These are phyloP conservation scores for Hirtodrosophila trivittata DNA, from an alignment of 2,888 invertebrate genomes.

Conservation along the genomic window DNA sequence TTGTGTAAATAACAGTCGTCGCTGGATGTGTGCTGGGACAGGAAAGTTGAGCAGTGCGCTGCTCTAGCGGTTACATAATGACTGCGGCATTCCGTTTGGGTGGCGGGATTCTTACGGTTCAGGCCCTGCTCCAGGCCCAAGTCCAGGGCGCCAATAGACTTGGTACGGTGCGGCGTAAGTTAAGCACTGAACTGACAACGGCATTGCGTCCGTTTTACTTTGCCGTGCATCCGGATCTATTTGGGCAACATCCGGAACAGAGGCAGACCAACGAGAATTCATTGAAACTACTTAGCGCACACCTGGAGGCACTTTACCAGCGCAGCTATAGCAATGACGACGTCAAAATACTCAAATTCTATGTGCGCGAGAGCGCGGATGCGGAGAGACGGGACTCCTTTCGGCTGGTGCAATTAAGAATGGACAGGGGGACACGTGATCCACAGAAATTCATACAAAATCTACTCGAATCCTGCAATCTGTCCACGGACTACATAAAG, in stretches of 20 bases:
- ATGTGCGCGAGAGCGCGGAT: conserved; percentile 86
- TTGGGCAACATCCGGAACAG: conserved; percentile 95
- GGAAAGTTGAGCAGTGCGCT: conserved; percentile 28
- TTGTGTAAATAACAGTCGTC: conserved; percentile 26
- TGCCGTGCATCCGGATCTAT: conserved; percentile 97
- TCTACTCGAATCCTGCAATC: conserved; percentile 91
- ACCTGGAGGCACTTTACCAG: conserved; percentile 90
- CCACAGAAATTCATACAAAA: conserved; percentile 89
- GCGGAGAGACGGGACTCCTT: conserved; percentile 85
- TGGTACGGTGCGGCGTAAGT: conserved; percentile 19
- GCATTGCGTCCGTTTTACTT: conserved; percentile 97
- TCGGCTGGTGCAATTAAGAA: conserved; percentile 89
- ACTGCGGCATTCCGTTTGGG: conserved; percentile 36
- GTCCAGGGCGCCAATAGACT: conserved; percentile 3
- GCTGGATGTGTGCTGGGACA: conserved; percentile 31
- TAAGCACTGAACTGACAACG: conserved; percentile 90
- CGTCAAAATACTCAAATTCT: conserved; percentile 89
- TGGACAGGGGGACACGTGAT: conserved; percentile 87
- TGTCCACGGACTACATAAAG: conserved; percentile 94
- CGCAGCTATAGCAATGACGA: conserved; percentile 83
- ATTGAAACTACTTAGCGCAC: conserved; percentile 92
- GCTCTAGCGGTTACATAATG: conserved; percentile 63
- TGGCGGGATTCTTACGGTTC: conserved; percentile 4
- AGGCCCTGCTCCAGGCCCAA: conserved; percentile 10
- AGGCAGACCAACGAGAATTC: conserved; percentile 95